Evolutionary conservation across 2,797 vertebrate species (phyloP), one percentile per base, ranked within the genome.

Genomic region (Liparis tanakae): DNA sequence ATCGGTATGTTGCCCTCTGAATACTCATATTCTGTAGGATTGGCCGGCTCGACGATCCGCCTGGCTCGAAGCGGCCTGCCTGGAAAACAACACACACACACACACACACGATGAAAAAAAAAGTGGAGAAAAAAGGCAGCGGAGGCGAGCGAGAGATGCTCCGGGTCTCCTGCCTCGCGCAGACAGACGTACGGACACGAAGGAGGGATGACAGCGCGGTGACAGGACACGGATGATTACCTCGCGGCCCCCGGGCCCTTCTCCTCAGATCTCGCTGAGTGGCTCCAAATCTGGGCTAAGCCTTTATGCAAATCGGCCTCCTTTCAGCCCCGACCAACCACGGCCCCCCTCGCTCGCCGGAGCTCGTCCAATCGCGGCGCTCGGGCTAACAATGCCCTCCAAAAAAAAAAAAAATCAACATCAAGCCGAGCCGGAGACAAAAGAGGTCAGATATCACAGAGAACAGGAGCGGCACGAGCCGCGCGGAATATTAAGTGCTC

Each of bases 1-100:
- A 79, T 80, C 81, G 98, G 98, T 90, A 99, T 97, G 88, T 82
- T 91, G 79, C 96, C 96, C 78, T 85, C 91, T 85, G 93, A 78
- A 91, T 98, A 98, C 68, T 96, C 93, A 79, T 91, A 83, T 64
- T 95, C 94, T 62, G 90, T 86, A 73, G 86, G 87, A 91, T 95
- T 95, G 86, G 91, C 84, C 72, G 94, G 80, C 92, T 94, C 96
- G 36, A 98, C 86, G 62, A 95, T 89, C 87, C 97, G 95, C 93
- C 90, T 98, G 85, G 96, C 93, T 76, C 93, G 94, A 84, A 96
- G 85, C 10, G 57, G 85, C 74, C 93, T 95, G 72, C 98, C 97
- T 99, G 87, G 77, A 63, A 74, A 87, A 76, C 22, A 12, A 54
- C 22, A 54, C 39, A 41, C 39, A 41, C 39, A 54, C 14, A 33